Percentiles rank a stretch among this genome's conserved stretches.
Conservation (phyloP, 2,797 vertebrate genomes). For the Erithacus rubecula region DNA sequence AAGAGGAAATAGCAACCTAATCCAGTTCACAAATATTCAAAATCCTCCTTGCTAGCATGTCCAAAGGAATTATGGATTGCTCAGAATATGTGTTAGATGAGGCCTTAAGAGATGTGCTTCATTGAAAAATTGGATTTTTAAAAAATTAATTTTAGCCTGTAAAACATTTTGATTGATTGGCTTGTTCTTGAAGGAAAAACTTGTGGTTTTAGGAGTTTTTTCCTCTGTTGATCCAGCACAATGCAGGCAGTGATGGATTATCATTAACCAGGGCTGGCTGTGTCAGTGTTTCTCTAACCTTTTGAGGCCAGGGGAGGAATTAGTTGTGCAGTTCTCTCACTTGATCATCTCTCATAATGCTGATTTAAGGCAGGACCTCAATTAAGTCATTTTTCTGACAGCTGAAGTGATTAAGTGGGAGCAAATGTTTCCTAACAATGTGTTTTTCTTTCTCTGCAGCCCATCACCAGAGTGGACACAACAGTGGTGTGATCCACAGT, state of each 20-base stretch:
- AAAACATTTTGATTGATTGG: neutral
- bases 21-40: neutral
- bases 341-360: neutral
- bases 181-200: neutral
- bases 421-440: neutral
- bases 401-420: neutral
- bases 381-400: neutral
- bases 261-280: neutral
- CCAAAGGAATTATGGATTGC: neutral
- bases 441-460: constrained; percentile 71
- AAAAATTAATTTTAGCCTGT: neutral
- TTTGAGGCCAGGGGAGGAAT: neutral
- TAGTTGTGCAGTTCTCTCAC: neutral
- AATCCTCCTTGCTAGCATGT: neutral
- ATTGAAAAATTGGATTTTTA: neutral
- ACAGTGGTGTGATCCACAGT: constrained; percentile 98
- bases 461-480: constrained; percentile 91
- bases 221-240: neutral
- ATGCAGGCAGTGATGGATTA: neutral
- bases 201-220: accelerated
- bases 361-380: neutral
- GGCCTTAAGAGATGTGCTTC: neutral
- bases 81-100: neutral
- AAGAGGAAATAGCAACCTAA: neutral
- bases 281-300: neutral